Evolutionary conservation across 2,888 invertebrate species (phyloP), one percentile per base, ranked within the genome.

Genomic region (Seira musarum): DNA sequence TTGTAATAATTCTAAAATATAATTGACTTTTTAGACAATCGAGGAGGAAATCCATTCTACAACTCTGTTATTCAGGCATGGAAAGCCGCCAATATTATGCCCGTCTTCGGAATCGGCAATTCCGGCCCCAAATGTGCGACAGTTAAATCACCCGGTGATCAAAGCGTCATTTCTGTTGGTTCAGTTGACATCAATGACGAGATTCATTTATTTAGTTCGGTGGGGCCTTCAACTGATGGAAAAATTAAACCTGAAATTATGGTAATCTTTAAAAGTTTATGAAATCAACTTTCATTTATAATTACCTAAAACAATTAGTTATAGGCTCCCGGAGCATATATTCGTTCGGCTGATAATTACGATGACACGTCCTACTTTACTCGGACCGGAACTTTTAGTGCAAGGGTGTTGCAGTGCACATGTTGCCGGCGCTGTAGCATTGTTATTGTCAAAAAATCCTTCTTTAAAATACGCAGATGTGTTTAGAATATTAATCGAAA

Each of bases 71-170:
- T 73, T 5, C 22, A 15, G 19, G 66, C 66, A 10, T 78, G 49
- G 24, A 65, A 71, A 35, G 49, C 66, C 1, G 71, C 66, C 0
- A 49, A 46, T 2, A 78, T 78, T 1, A 71, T 78, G 15, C 77
- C 77, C n/a, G 13, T 77, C 1, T 77, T 77, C 49, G 69, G 69
- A 2, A 70, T 70, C 30, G 76, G 76, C 13, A 77, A 77, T 24
- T 53, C 49, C 2, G 70, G 76, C 21, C 64, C 76, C 2, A 13
- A 15, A 3, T 68, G 68, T 30, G 49, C 13, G 17, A 68, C 64
- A 2, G n/a, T n/a, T n/a, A 49, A 21, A n/a, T 70, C 53, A 13
- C 76, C 76, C 8, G 69, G 75, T 40, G n/a, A n/a, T n/a, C n/a
- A 60, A n/a, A 63, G 57, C 17, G 76, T 77, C 0, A 77, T 77